Conservation (phyloP, 1,140 invertebrate genomes). For the Ostrea edulis region DNA sequence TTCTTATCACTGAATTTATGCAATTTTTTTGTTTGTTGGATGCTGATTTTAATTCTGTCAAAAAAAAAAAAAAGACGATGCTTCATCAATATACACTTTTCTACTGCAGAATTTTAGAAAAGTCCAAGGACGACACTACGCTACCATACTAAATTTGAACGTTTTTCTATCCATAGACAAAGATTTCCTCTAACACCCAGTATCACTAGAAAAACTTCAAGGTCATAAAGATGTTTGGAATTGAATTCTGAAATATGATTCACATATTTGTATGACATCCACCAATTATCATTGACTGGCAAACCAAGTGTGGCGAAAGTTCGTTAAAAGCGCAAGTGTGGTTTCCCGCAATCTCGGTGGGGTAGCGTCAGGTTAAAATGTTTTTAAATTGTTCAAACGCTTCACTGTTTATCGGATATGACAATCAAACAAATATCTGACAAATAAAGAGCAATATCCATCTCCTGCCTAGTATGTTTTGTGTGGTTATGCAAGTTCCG, state of each 20-base stretch:
- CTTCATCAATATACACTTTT: too few species aligned
- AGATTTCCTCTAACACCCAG: neutral
- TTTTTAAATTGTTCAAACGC: slow-evolving; percentile 34
- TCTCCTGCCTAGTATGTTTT: neutral
- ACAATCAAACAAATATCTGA: slow-evolving; percentile 36
- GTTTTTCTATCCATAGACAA: neutral
- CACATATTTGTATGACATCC: neutral
- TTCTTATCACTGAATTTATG: too few species aligned
- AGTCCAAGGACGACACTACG: too few species aligned
- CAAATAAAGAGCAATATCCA: neutral
- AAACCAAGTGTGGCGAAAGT: neutral
- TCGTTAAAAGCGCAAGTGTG: slow-evolving; percentile 17
- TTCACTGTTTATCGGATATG: slow-evolving; percentile 11
- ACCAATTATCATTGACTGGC: neutral
- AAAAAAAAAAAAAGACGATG: too few species aligned
- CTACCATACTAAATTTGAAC: neutral
- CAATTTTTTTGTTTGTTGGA: too few species aligned
- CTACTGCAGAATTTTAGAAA: too few species aligned
- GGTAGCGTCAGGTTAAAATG: slow-evolving; percentile 27
- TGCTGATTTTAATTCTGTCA: too few species aligned
- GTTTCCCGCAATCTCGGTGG: slow-evolving; percentile 25
- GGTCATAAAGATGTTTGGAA: neutral
- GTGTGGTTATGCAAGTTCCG: slow-evolving; percentile 24
- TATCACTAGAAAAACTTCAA: neutral
- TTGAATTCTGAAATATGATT: neutral